Percentiles rank a stretch among this genome's conserved stretches.
phyloP scores from a whole-genome alignment of 2,888 invertebrate genomes.

The Amblyjoppa proteus region DNA sequence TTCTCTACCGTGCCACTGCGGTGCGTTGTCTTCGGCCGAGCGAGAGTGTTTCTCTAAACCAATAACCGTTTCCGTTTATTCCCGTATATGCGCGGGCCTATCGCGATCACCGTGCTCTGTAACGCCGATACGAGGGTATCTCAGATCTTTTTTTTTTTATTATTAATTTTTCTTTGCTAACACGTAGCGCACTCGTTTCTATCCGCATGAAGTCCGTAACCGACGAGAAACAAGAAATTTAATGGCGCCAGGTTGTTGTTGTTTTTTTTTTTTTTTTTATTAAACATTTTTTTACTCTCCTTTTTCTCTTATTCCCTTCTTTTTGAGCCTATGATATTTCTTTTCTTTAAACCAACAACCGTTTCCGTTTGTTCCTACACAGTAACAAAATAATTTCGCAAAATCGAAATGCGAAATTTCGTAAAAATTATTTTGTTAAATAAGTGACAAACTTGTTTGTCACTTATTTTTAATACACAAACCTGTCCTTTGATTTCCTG shows the following conservation, averaged over 20 bases:
- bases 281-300: no score
- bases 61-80: constrained; percentile 40
- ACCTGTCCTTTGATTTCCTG: no score
- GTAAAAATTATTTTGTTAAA: no score
- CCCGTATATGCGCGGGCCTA: not conserved
- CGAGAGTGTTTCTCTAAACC: constrained; percentile 49
- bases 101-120: not conserved
- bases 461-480: no score
- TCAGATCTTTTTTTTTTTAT: not conserved
- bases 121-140: not conserved
- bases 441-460: no score
- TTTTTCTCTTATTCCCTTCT: no score
- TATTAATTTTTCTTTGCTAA: not conserved
- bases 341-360: constrained; percentile 45
- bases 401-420: no score
- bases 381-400: no score
- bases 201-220: not conserved
- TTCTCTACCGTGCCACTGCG: constrained; percentile 29
- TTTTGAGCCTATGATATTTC: no score
- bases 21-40: constrained; percentile 40
- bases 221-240: not conserved
- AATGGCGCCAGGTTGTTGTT: no score
- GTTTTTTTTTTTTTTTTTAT: no score
- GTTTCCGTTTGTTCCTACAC: not conserved
- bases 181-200: not conserved